Conservation (phyloP, 2,888 invertebrate genomes). For the Lutraria lutraria region DNA sequence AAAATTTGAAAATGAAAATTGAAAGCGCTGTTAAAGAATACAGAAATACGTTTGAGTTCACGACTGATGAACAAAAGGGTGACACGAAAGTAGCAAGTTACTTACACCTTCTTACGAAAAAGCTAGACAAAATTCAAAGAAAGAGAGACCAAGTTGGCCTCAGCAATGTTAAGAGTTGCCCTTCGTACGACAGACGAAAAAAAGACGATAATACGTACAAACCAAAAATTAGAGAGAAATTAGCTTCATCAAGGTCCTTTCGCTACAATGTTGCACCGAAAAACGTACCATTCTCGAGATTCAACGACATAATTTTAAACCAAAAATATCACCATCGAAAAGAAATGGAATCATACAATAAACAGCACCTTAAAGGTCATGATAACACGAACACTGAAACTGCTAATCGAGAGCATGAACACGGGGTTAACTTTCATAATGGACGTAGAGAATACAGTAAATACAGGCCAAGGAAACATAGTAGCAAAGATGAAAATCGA, state of each 20-base stretch:
- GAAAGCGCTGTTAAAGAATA: constrained; percentile 56
- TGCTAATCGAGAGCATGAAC: no score
- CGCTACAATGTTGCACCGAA: neutral
- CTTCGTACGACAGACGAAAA: neutral
- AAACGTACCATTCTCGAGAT: neutral
- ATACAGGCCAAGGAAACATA: neutral
- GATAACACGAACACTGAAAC: constrained; percentile 39
- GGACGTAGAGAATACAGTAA: neutral
- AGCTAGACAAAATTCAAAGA: constrained; percentile 49
- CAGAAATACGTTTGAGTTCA: constrained; percentile 52
- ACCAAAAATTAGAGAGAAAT: neutral
- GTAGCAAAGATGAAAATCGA: neutral
- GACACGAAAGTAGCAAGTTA: constrained; percentile 61
- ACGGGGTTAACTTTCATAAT: neutral
- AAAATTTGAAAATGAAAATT: constrained; percentile 47
- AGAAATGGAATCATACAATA: constrained; percentile 30
- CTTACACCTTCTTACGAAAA: constrained; percentile 46
- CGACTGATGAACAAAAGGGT: constrained; percentile 42
- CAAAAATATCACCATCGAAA: constrained; percentile 11
- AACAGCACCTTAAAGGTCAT: constrained; percentile 39
- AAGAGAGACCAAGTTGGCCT: constrained; percentile 35
- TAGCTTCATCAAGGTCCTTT: neutral
- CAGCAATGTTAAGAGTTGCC: neutral
- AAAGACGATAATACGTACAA: neutral
- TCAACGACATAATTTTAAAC: neutral